A percentile compares a stretch with the other conserved stretches of the same genome.
Conservation (phyloP, 2,888 invertebrate species). For the Papilio gigon region DNA sequence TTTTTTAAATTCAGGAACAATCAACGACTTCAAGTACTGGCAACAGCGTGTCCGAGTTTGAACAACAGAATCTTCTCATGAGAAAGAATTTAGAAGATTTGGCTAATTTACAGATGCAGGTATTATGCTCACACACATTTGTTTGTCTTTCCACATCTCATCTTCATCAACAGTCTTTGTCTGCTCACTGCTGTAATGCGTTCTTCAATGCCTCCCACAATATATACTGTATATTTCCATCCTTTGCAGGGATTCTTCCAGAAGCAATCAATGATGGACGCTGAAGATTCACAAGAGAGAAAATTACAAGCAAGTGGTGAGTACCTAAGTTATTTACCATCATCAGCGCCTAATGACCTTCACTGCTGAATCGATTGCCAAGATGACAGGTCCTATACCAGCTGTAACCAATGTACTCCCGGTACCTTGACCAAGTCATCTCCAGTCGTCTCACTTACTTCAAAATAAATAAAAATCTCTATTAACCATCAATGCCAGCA, state of each 20-base stretch:
- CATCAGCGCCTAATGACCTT: too few relatives aligned
- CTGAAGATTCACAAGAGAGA: constrained; percentile 77
- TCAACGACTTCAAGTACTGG: constrained; percentile 79
- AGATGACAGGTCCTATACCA: too few relatives aligned
- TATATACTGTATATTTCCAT: not conserved
- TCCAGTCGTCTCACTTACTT: too few relatives aligned
- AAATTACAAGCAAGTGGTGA: constrained; percentile 77
- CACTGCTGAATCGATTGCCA: too few relatives aligned
- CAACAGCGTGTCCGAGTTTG: constrained; percentile 79
- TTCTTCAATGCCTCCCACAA: too few relatives aligned
- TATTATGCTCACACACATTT: too few relatives aligned
- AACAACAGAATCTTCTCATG: constrained; percentile 77
- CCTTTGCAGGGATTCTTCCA: constrained; percentile 75
- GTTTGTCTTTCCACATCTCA: not conserved
- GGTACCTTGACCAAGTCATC: too few relatives aligned
- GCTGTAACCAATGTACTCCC: too few relatives aligned
- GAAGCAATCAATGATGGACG: constrained; percentile 74
- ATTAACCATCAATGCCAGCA: too few relatives aligned
- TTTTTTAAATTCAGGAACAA: constrained; percentile 62
- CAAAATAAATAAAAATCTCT: too few relatives aligned
- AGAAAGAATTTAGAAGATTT: constrained; percentile 79
- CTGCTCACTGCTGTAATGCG: too few relatives aligned
- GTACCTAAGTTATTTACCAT: constrained; percentile 46
- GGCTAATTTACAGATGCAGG: constrained; percentile 80
- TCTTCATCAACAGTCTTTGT: too few relatives aligned